phyloP scores from a whole-genome alignment of 2,888 invertebrate species.

The Caenorhabditis angaria region DNA sequence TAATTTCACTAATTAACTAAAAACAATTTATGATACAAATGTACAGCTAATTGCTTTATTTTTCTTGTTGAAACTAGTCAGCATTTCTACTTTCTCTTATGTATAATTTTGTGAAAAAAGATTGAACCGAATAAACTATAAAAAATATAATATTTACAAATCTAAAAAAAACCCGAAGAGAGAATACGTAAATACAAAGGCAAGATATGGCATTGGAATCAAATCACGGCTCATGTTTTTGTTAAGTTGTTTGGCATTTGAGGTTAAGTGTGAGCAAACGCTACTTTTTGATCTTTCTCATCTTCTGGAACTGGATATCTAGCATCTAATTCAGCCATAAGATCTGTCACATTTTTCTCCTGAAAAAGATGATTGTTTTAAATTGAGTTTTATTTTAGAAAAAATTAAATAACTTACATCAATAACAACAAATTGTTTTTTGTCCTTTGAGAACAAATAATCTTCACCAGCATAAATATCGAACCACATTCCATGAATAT shows the following conservation, averaged over 20 bases:
- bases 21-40: too few species aligned
- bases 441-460: constrained; percentile 88
- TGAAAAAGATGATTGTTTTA: constrained; percentile 64
- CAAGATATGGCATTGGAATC: background rate
- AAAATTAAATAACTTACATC: constrained; percentile 80
- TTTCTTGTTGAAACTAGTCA: too few species aligned
- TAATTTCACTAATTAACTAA: background rate
- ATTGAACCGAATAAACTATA: constrained; percentile 9
- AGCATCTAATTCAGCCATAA: constrained; percentile 42
- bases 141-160: constrained; percentile 11
- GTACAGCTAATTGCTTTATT: too few species aligned
- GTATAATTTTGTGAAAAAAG: constrained; percentile 2
- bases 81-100: too few species aligned
- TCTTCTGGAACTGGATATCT: constrained; percentile 27
- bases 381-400: too few species aligned
- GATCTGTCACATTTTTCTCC: constrained; percentile 48
- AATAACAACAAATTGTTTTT: constrained; percentile 85
- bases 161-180: constrained; percentile 15
- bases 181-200: constrained; percentile 6
- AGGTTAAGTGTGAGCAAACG: background rate
- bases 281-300: constrained; percentile 1
- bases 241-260: background rate
- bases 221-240: background rate
- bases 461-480: constrained; percentile 95
- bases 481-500: constrained; percentile 85